These are phyloP conservation scores for Gallinago stenura DNA, from an alignment of 2,797 vertebrate species.

Conservation along the genomic window DNA sequence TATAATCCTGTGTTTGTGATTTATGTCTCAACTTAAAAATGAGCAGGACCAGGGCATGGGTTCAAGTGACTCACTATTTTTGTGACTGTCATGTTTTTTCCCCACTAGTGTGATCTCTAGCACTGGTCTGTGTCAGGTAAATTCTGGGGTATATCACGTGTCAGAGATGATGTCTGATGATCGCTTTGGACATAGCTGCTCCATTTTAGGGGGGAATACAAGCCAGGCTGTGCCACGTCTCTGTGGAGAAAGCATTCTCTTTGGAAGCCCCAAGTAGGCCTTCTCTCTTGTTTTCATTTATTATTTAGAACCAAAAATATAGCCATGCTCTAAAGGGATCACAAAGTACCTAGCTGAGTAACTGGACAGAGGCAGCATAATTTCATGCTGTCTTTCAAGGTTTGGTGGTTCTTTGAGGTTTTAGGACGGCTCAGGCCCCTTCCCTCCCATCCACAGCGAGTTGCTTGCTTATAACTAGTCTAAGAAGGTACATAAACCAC, in stretches of 20 bases:
- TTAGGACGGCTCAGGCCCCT: neutral
- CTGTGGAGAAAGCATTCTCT: neutral
- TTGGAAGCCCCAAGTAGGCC: neutral
- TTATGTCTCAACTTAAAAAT: neutral
- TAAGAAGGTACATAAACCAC: neutral
- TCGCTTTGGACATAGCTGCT: neutral
- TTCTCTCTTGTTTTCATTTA: neutral
- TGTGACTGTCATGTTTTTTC: fast-evolving
- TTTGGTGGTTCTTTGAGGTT: neutral
- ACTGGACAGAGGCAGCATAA: neutral
- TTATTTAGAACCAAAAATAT: neutral
- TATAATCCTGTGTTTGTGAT: neutral
- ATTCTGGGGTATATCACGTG: neutral
- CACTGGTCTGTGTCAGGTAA: neutral
- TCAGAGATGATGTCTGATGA: neutral
- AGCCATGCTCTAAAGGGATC: neutral
- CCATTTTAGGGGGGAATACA: neutral
- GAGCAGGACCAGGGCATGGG: neutral
- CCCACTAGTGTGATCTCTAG: neutral
- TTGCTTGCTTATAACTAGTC: neutral
- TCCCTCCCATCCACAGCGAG: fast-evolving
- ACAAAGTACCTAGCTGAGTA: neutral
- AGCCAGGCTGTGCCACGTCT: neutral
- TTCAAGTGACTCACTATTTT: neutral
- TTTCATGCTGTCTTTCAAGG: neutral